A percentile compares a stretch with the other conserved stretches of the same genome.
Conservation (phyloP, 2,888 invertebrate genomes). For the Poecilus cupreus region DNA sequence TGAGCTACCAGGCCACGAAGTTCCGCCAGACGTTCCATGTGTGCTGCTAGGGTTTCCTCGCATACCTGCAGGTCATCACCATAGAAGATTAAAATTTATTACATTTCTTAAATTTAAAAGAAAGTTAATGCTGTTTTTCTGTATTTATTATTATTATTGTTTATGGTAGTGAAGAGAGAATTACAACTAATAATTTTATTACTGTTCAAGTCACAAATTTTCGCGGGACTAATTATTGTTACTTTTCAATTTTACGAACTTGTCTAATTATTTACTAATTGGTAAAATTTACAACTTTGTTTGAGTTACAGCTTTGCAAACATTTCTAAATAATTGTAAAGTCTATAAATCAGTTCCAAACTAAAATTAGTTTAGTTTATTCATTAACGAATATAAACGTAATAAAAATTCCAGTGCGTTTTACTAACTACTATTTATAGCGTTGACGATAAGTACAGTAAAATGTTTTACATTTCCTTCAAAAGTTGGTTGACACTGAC, state of each 20-base stretch:
- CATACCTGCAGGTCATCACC: slow-evolving; percentile 77
- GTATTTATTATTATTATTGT: no score
- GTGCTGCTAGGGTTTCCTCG: slow-evolving; percentile 82
- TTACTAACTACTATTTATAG: slow-evolving; percentile 19
- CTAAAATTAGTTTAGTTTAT: neutral
- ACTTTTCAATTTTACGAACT: no score
- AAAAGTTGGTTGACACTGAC: neutral
- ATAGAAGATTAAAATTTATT: neutral
- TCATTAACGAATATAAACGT: neutral
- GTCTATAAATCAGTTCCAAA: neutral
- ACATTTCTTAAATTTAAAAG: neutral
- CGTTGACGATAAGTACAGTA: neutral
- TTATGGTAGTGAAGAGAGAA: no score
- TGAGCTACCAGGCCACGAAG: slow-evolving; percentile 84
- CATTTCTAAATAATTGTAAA: no score
- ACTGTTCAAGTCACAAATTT: no score
- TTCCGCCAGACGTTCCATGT: slow-evolving; percentile 81
- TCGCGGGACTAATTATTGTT: no score
- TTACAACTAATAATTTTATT: no score
- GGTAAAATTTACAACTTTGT: no score
- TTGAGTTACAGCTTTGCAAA: no score
- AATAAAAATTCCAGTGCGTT: slow-evolving; percentile 1
- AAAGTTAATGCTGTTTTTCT: no score
- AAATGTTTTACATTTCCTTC: neutral
- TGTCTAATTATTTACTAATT: neutral